phyloP scores from a whole-genome alignment of 2,888 invertebrate species.

The Drosophila bunnanda region DNA sequence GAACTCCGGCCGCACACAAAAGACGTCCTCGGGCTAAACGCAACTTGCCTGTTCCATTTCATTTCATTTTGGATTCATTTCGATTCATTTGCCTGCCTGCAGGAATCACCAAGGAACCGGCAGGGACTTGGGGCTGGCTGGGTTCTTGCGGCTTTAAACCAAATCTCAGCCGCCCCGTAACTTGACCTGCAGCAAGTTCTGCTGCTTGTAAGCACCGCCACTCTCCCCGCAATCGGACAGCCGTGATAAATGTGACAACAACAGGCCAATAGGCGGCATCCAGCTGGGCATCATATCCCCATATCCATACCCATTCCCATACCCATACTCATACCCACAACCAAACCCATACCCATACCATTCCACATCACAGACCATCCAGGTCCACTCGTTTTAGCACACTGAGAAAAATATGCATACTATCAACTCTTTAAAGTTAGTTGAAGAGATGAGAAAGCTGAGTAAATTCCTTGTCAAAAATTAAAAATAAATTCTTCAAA shows the following conservation, averaged over 20 bases:
- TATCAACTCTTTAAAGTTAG: too few species aligned
- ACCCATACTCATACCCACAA: conserved; percentile 15
- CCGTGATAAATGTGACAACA: conserved; percentile 74
- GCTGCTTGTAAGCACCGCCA: conserved; percentile 10
- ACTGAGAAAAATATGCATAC: conserved; percentile 2
- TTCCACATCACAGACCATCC: conserved; percentile 20
- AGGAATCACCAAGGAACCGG: conserved; percentile 22
- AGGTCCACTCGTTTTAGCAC: conserved; percentile 18
- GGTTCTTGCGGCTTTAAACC: conserved; percentile 50
- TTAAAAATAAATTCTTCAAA: neutral
- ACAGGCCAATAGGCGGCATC: conserved; percentile 55
- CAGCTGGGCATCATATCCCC: conserved; percentile 35
- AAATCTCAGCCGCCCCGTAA: conserved; percentile 49
- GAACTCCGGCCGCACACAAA: conserved; percentile 38
- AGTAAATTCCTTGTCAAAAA: neutral
- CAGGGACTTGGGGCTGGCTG: conserved; percentile 10
- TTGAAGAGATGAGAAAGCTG: neutral
- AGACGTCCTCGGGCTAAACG: conserved; percentile 36
- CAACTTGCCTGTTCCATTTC: conserved; percentile 56
- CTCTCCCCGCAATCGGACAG: conserved; percentile 54
- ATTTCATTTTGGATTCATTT: conserved; percentile 24
- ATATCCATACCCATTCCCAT: neutral
- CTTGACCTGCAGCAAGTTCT: conserved; percentile 69
- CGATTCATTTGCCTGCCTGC: conserved; percentile 41
- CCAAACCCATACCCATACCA: conserved; percentile 2